Conservation (phyloP, 2,888 invertebrate genomes). For the Perizoma affinitatum region DNA sequence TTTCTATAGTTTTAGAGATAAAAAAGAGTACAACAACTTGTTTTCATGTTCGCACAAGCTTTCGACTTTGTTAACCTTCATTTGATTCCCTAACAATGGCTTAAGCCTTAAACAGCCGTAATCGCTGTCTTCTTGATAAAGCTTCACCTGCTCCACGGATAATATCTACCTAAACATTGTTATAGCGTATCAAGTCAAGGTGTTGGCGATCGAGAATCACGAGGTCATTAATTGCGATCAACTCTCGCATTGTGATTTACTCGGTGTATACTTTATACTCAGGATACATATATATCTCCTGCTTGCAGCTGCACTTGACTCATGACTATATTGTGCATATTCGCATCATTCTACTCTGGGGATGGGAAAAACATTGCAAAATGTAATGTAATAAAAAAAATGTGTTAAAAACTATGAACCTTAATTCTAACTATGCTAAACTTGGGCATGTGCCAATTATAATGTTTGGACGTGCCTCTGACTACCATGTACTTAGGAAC, state of each 20-base stretch:
- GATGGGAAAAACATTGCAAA: no score
- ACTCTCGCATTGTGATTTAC: constrained; percentile 70
- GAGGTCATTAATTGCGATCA: constrained; percentile 67
- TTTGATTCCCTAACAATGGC: constrained; percentile 19
- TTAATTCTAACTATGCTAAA: no score
- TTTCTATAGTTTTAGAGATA: no score
- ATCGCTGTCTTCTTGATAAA: constrained; percentile 11
- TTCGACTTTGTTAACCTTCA: constrained; percentile 14
- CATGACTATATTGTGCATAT: constrained; percentile 55
- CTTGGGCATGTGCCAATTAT: no score
- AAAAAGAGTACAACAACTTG: background rate
- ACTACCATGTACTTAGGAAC: no score
- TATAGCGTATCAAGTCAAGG: constrained; percentile 32
- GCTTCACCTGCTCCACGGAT: constrained; percentile 16
- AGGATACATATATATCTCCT: constrained; percentile 11
- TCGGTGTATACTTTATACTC: constrained; percentile 50
- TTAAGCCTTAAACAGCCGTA: constrained; percentile 12
- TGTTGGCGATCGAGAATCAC: constrained; percentile 45
- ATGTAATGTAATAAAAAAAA: no score
- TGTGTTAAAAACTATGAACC: no score
- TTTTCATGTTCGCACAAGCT: constrained; percentile 1
- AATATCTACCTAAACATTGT: constrained; percentile 1
- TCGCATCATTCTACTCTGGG: constrained; percentile 27
- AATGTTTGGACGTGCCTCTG: no score
- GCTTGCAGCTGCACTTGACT: constrained; percentile 74